phyloP scores from a whole-genome alignment of 1,140 invertebrate species.

The Drosophila nigromelanica region DNA sequence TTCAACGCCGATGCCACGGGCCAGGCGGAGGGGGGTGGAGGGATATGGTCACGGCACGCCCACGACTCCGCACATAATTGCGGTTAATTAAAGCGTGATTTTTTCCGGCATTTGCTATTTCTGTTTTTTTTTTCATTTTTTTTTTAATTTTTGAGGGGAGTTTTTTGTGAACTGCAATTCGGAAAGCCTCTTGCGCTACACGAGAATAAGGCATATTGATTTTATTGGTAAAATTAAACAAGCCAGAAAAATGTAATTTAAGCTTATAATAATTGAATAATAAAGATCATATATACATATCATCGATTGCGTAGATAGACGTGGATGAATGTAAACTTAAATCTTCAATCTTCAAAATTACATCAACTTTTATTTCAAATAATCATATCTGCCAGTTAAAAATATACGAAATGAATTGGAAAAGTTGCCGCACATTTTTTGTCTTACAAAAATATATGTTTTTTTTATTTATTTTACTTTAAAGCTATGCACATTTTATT shows the following conservation, averaged over 20 bases:
- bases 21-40: not conserved
- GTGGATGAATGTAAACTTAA: no score
- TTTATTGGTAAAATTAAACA: not conserved
- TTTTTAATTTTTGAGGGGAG: not conserved
- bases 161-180: not conserved
- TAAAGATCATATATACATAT: no score
- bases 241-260: not conserved
- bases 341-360: no score
- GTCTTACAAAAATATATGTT: no score
- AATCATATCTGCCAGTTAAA: no score
- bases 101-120: slow-evolving; percentile 45
- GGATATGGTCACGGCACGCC: slow-evolving; percentile 28
- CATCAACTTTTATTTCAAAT: no score
- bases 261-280: no score
- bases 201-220: slow-evolving; percentile 9
- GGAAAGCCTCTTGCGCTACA: slow-evolving; percentile 4
- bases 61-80: slow-evolving; percentile 81
- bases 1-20: not conserved
- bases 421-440: no score
- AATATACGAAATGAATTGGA: no score
- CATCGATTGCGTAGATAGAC: no score
- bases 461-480: no score
- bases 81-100: slow-evolving; percentile 82
- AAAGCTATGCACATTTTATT: no score
- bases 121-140: slow-evolving; percentile 6